These are phyloP conservation scores for Zaprionus kolodkinae DNA, from an alignment of 1,140 invertebrate species.

Conservation along the genomic window DNA sequence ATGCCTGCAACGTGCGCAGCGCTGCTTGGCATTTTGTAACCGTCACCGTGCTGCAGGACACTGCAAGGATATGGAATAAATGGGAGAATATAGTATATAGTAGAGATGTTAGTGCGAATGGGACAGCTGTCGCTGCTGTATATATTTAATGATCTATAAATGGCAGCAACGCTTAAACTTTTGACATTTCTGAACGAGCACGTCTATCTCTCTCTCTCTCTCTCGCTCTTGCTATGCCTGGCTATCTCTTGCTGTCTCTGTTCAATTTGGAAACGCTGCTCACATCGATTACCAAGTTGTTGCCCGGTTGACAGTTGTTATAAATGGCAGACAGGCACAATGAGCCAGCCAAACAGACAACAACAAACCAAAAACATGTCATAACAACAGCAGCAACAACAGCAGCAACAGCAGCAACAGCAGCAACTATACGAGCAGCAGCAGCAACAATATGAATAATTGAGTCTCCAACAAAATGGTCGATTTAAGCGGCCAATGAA, in stretches of 20 bases:
- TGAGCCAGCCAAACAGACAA: constrained; percentile 48
- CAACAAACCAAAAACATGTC: constrained; percentile 78
- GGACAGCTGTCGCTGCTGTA: neutral
- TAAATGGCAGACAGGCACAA: constrained; percentile 63
- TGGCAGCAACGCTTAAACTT: constrained; percentile 75
- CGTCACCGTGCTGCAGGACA: constrained; percentile 95
- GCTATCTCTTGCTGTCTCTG: too few species aligned
- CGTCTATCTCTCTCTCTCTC: too few species aligned
- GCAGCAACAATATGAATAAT: constrained; percentile 73
- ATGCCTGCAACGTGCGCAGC: constrained; percentile 93
- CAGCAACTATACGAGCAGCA: too few species aligned
- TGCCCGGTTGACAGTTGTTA: constrained; percentile 74
- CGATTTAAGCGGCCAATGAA: constrained; percentile 80
- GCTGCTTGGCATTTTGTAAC: constrained; percentile 96
- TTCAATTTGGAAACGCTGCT: constrained; percentile 57
- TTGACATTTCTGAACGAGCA: constrained; percentile 60
- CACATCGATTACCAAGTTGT: constrained; percentile 69
- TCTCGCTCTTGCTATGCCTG: too few species aligned
- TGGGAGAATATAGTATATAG: constrained; percentile 13
- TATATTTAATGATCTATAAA: constrained; percentile 80
- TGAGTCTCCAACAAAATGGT: constrained; percentile 78
- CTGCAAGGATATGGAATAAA: constrained; percentile 86
- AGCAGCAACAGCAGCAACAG: constrained; percentile 65
- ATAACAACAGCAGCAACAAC: constrained; percentile 63
- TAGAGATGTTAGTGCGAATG: neutral